Percentiles rank a stretch among this genome's conserved stretches.
Evolutionary conservation across 2,797 vertebrate species (phyloP).

Genomic region (Limosa lapponica): DNA sequence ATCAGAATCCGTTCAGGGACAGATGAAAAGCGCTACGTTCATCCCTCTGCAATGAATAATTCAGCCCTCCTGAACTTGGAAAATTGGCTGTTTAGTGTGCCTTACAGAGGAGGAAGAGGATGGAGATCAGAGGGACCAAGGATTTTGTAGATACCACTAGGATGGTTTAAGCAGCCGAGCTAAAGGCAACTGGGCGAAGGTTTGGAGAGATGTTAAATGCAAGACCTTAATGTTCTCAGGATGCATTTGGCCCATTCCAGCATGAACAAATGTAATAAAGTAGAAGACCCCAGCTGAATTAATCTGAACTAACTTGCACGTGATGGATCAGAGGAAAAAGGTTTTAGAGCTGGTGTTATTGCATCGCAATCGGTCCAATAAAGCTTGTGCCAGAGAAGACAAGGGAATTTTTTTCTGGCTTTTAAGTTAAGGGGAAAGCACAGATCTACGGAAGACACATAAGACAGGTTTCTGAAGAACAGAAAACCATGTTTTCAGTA

Average conservation of each 20-base stretch:
- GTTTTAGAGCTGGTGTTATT: background rate
- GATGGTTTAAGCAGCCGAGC: background rate
- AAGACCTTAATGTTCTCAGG: background rate
- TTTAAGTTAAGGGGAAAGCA: background rate
- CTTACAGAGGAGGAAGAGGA: background rate
- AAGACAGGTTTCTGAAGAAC: background rate
- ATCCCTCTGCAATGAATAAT: background rate
- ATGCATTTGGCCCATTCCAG: background rate
- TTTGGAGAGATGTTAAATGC: background rate
- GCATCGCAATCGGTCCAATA: background rate
- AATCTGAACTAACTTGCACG: background rate
- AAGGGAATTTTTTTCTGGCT: background rate
- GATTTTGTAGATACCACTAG: background rate
- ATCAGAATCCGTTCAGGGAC: background rate
- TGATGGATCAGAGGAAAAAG: background rate
- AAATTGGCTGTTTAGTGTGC: background rate
- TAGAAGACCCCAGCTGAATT: background rate
- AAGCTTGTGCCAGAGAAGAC: background rate
- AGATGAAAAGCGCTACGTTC: background rate
- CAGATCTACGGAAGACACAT: background rate
- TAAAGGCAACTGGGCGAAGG: accelerated
- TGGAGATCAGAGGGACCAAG: background rate
- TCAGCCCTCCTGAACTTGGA: background rate
- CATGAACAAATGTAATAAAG: background rate
- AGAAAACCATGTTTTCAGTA: background rate